Conservation (phyloP, 2,797 vertebrate genomes). For the Rhinogobio ventralis region DNA sequence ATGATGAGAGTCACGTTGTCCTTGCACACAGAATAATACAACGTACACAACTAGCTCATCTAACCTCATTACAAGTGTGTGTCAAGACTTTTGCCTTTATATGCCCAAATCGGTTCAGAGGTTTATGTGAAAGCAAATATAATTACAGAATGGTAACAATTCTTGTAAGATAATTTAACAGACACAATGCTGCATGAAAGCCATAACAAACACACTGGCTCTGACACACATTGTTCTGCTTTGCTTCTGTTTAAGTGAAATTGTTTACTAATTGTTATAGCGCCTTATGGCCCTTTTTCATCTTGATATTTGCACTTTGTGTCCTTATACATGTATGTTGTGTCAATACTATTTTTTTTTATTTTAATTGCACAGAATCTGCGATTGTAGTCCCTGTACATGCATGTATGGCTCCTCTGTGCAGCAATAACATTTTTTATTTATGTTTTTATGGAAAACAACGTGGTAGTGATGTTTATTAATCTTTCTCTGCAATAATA, state of each 20-base stretch:
- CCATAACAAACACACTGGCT: neutral
- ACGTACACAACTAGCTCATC: constrained; percentile 1
- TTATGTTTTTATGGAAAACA: neutral
- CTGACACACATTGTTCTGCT: neutral
- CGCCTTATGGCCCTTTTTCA: neutral
- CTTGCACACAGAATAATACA: constrained; percentile 7
- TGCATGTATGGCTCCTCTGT: neutral
- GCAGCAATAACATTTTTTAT: neutral
- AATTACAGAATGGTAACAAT: constrained; percentile 15
- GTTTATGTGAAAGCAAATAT: constrained; percentile 21
- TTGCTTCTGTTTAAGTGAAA: neutral
- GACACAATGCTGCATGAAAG: neutral
- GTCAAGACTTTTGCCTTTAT: constrained; percentile 12
- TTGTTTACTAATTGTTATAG: neutral
- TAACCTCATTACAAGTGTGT: constrained; percentile 23
- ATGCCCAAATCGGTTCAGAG: constrained; percentile 9
- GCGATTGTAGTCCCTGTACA: neutral
- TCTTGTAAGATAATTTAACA: neutral
- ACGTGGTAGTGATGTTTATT: neutral
- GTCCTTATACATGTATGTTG: neutral
- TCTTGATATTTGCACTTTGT: neutral
- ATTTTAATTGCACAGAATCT: neutral
- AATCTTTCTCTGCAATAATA: neutral
- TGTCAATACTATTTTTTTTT: neutral
- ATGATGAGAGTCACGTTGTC: constrained; percentile 6